phyloP scores from a whole-genome alignment of 2,797 vertebrate species.

The Dallia pectoralis region DNA sequence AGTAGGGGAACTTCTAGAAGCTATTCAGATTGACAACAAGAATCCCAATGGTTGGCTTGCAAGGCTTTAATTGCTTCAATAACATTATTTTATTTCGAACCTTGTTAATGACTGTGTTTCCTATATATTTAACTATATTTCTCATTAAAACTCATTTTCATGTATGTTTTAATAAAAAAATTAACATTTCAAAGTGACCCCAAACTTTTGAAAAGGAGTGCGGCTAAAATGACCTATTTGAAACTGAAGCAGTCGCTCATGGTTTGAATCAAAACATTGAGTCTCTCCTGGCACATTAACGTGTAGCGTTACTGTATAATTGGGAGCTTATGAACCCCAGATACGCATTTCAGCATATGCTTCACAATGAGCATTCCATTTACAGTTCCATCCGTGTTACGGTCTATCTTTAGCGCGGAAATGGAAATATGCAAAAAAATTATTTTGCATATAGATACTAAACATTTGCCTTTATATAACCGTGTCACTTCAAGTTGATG shows the following conservation, averaged over 20 bases:
- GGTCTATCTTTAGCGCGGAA: conserved; percentile 30
- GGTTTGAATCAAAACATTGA: not conserved
- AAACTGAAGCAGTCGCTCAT: not conserved
- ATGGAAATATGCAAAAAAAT: conserved; percentile 44
- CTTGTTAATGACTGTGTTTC: too few relatives aligned
- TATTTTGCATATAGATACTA: conserved; percentile 43
- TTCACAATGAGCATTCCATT: conserved; percentile 7
- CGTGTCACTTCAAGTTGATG: conserved; percentile 16
- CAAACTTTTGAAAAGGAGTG: too few relatives aligned
- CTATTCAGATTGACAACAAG: too few relatives aligned
- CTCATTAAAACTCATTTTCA: too few relatives aligned
- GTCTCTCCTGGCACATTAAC: not conserved
- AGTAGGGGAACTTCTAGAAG: too few relatives aligned
- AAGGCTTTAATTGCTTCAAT: too few relatives aligned
- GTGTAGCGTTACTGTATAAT: not conserved
- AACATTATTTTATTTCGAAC: too few relatives aligned
- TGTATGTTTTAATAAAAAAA: too few relatives aligned
- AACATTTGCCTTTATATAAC: conserved; percentile 54
- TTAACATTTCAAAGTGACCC: too few relatives aligned
- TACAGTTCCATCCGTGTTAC: conserved; percentile 9
- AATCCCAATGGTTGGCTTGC: too few relatives aligned
- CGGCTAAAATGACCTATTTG: not conserved
- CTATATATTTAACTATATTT: too few relatives aligned
- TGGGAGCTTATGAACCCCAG: not conserved
- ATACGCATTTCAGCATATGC: not conserved